phyloP scores from a whole-genome alignment of 1,140 invertebrate species.

The Muscidifurax raptorellus region DNA sequence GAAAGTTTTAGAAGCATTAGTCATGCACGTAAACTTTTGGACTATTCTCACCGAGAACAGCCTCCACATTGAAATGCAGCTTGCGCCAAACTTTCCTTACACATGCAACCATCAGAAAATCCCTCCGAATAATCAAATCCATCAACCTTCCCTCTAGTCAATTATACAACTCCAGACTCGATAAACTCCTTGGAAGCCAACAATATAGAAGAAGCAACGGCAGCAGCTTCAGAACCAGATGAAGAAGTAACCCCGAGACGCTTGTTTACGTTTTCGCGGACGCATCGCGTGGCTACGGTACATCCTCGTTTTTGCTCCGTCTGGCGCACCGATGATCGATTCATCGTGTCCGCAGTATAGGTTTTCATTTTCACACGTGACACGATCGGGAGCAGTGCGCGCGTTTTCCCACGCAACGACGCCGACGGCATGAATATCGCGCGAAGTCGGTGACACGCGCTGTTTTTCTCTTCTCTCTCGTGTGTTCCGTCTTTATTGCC shows the following conservation, averaged over 20 bases:
- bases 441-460: neutral
- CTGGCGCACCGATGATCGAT: conserved; percentile 6
- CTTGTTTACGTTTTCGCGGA: neutral
- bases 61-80: too few relatives aligned
- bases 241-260: neutral
- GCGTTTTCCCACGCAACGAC: conserved; percentile 35
- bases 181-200: neutral
- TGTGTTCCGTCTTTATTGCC: conserved; percentile 8
- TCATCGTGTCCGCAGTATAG: neutral
- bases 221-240: neutral
- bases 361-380: conserved; percentile 46
- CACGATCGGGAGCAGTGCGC: neutral
- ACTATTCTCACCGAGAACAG: too few relatives aligned
- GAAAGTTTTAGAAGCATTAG: too few relatives aligned
- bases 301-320: neutral
- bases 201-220: neutral
- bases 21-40: too few relatives aligned
- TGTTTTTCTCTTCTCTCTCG: neutral
- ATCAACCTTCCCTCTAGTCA: neutral
- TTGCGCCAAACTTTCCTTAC: too few relatives aligned
- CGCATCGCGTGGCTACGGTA: neutral
- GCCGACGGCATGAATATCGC: neutral
- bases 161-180: neutral
- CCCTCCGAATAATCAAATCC: neutral
- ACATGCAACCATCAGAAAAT: neutral